Conservation (phyloP, 2,888 invertebrate species). For the Phrixothrix hirtus region DNA sequence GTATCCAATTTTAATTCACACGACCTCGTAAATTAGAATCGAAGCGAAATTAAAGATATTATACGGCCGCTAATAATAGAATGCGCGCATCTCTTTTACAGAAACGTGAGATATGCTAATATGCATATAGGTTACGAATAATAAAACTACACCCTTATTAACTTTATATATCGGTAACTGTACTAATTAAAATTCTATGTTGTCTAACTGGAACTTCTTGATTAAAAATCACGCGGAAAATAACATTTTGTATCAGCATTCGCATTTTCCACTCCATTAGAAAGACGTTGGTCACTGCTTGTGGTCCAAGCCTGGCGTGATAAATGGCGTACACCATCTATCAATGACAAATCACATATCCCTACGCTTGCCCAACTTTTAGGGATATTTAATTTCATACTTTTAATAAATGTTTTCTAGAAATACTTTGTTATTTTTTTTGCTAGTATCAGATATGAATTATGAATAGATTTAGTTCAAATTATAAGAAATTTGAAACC, state of each 20-base stretch:
- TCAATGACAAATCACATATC: constrained; percentile 57
- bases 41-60: constrained; percentile 17
- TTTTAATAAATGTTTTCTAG: too few species aligned
- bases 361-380: constrained; percentile 42
- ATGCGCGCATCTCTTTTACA: constrained; percentile 21
- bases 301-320: constrained; percentile 43
- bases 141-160: too few species aligned
- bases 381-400: constrained; percentile 36
- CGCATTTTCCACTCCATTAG: constrained; percentile 52
- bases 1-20: constrained; percentile 23
- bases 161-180: too few species aligned
- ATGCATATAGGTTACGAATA: constrained; percentile 12
- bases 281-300: constrained; percentile 42
- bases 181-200: constrained; percentile 7
- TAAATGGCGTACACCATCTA: constrained; percentile 55
- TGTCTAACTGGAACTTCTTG: constrained; percentile 11
- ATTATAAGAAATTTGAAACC: too few species aligned
- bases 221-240: constrained; percentile 19
- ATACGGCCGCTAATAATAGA: constrained; percentile 24
- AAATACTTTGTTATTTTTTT: too few species aligned
- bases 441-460: too few species aligned
- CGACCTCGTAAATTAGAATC: constrained; percentile 24
- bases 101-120: constrained; percentile 21
- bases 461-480: too few species aligned
- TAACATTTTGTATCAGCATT: constrained; percentile 42